Percentiles rank a stretch among this genome's conserved stretches.
Evolutionary conservation across 2,888 invertebrate species (phyloP).

Genomic region (Biston betularia): DNA sequence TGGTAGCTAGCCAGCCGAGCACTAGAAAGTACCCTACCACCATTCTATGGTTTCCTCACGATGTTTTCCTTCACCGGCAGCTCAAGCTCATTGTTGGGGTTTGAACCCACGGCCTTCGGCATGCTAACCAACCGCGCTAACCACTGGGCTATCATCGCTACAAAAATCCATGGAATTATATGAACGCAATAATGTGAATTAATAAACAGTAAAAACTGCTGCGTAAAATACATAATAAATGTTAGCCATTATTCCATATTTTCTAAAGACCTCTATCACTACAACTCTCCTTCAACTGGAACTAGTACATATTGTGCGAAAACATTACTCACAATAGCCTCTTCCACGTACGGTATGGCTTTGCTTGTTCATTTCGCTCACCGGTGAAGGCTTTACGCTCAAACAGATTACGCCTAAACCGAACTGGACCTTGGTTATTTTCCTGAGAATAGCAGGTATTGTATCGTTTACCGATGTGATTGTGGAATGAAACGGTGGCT

Average conservation of each 20-base stretch:
- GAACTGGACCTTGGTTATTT: conserved; percentile 49
- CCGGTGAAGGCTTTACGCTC: conserved; percentile 47
- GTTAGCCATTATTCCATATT: neutral
- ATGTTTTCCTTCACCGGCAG: too few species aligned
- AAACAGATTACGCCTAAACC: conserved; percentile 55
- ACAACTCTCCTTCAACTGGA: neutral
- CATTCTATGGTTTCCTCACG: too few species aligned
- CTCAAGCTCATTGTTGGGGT: too few species aligned
- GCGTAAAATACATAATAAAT: too few species aligned
- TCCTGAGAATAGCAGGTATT: conserved; percentile 45
- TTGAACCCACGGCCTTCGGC: too few species aligned
- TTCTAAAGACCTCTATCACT: neutral
- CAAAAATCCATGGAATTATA: too few species aligned
- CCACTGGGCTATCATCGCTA: too few species aligned
- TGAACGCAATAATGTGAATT: too few species aligned
- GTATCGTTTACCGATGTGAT: conserved; percentile 56
- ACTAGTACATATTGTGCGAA: conserved; percentile 18
- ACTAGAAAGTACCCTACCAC: too few species aligned
- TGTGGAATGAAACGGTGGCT: conserved; percentile 52
- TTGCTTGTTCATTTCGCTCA: conserved; percentile 39
- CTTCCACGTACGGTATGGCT: conserved; percentile 21
- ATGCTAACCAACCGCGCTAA: too few species aligned
- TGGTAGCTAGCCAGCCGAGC: too few species aligned
- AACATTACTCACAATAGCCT: conserved; percentile 31
- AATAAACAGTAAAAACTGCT: too few species aligned